Evolutionary conservation across 2,797 vertebrate species (phyloP).

Genomic region (Scolopax rusticola): DNA sequence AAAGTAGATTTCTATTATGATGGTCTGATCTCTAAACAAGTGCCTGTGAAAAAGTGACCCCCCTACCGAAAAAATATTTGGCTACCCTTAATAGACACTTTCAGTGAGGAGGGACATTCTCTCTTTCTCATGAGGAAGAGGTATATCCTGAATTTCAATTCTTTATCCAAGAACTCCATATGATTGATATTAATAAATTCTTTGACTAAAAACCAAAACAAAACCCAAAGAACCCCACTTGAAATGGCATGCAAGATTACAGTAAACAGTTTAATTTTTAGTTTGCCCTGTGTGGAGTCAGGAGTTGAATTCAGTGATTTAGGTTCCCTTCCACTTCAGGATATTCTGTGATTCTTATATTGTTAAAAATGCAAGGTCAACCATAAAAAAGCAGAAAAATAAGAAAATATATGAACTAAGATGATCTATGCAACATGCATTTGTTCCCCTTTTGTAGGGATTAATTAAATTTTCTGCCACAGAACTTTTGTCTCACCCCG

Average conservation of each 20-base stretch:
- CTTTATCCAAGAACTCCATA: neutral
- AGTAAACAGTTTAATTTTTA: neutral
- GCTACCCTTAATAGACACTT: neutral
- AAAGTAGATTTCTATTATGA: neutral
- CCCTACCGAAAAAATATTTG: neutral
- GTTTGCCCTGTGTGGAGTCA: neutral
- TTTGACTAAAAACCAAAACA: neutral
- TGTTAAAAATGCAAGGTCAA: neutral
- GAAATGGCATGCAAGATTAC: neutral
- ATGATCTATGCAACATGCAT: neutral
- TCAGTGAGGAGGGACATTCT: neutral
- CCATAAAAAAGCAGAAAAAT: neutral
- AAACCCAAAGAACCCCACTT: neutral
- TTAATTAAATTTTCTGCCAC: neutral
- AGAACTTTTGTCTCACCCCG: neutral
- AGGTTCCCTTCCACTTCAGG: neutral
- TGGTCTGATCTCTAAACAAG: neutral
- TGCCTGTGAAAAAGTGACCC: neutral
- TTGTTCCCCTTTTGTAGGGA: neutral
- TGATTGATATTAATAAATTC: neutral
- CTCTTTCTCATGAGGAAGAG: neutral
- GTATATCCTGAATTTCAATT: neutral
- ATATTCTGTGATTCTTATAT: neutral
- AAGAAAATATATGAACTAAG: neutral
- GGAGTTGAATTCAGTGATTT: neutral